Evolutionary conservation across 2,797 vertebrate genomes (phyloP).

Genomic region (Champsocephalus esox): DNA sequence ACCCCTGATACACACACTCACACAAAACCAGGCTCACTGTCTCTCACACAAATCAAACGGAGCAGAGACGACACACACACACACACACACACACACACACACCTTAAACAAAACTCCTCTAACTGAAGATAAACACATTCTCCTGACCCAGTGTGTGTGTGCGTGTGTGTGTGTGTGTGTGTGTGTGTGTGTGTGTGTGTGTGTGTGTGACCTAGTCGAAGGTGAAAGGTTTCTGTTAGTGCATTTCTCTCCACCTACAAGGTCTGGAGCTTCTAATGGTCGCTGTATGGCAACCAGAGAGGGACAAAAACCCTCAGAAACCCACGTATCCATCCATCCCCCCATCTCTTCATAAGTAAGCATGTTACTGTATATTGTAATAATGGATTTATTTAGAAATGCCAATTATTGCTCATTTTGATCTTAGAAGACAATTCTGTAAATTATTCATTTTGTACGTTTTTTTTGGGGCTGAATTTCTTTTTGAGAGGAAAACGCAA

Average conservation of each 20-base stretch:
- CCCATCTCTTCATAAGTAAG: neutral
- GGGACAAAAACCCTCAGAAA: slow-evolving; percentile 13
- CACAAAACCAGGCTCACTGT: slow-evolving; percentile 69
- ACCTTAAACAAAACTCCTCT: slow-evolving; percentile 77
- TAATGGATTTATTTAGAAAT: neutral
- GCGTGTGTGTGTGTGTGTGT: slow-evolving; percentile 36
- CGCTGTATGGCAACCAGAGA: slow-evolving; percentile 6
- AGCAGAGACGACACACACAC: slow-evolving; percentile 22
- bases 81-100: slow-evolving; percentile 23
- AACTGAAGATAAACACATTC: slow-evolving; percentile 76
- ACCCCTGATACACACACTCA: slow-evolving; percentile 63
- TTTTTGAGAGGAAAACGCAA: no score
- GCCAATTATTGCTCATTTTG: no score
- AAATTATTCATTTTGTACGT: no score
- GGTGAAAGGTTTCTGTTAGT: slow-evolving; percentile 54
- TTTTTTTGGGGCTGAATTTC: no score
- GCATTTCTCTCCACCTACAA: slow-evolving; percentile 31
- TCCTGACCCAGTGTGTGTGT: slow-evolving; percentile 45
- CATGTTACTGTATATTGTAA: slow-evolving; percentile 14
- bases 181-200: slow-evolving; percentile 19
- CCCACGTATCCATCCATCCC: neutral
- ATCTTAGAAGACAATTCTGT: no score
- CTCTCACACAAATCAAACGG: slow-evolving; percentile 73
- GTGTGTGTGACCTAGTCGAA: slow-evolving; percentile 25
- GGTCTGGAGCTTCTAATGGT: neutral